Evolutionary conservation across 53 echinoderm and acorn worm species (phyloP), one percentile per base, ranked within the genome.

Genomic region (Zoroaster sp.): DNA sequence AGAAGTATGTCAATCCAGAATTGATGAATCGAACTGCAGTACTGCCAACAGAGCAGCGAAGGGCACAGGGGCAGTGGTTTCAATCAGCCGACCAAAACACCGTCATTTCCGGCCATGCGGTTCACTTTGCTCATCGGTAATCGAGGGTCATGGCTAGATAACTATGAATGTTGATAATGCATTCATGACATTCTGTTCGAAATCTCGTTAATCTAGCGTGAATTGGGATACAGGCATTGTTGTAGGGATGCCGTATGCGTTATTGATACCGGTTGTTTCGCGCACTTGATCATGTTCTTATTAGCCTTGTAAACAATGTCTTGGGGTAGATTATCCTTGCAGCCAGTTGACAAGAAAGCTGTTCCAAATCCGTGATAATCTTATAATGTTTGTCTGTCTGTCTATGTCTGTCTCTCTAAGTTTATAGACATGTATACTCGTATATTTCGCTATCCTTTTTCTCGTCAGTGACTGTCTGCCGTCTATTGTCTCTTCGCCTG

Each of bases 1-100:
- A n/a, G n/a, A n/a, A n/a, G n/a, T n/a, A n/a, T n/a, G n/a, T n/a
- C n/a, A n/a, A n/a, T n/a, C n/a, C n/a, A n/a, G 76, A 76, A 49
- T 76, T 76, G 79, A 39, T 79, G 63, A 79, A 63, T 59, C 38
- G 14, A 11, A 20, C 38, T 8, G 37, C 38, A 13, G 63, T 39
- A 3, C 17, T 5, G 79, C 37, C 35, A 20, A 55, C 65, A 21
- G 79, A 20, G 79, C 65, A 54, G 38, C 55, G 14, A 79, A 79
- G 79, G 38, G 79, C 25, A n/a, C 9, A 10, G 55, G 79, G 23
- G 59, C 17, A 42, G 65, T 31, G 35, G 78, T 39, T 79, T 79
- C 5, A 79, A 79, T 54, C 59, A 54, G 79, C 74, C 74, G 74
- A 74, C 74, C 40, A 40, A 37, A 74, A 53, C 55, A 13, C 63